Evolutionary conservation across 2,888 invertebrate species (phyloP).

Genomic region (Autographa gamma): DNA sequence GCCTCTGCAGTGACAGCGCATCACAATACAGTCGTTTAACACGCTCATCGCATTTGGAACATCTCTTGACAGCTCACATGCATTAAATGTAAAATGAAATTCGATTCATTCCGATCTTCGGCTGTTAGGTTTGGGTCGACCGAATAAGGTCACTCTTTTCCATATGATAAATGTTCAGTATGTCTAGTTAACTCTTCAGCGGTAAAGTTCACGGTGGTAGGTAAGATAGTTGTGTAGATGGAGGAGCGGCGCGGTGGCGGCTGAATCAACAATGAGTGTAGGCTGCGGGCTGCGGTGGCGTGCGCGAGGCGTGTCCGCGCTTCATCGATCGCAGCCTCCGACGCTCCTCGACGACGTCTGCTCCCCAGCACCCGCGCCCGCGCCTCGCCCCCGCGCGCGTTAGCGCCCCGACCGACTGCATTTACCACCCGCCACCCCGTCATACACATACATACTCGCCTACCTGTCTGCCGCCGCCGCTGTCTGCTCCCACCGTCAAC

Average conservation of each 20-base stretch:
- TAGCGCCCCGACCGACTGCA: conserved; percentile 88
- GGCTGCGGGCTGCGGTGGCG: conserved; percentile 74
- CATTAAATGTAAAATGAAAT: conserved; percentile 67
- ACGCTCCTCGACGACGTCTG: conserved; percentile 87
- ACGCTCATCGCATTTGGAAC: conserved; percentile 85
- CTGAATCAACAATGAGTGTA: conserved; percentile 82
- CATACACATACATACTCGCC: conserved; percentile 68
- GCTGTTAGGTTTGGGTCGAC: conserved; percentile 21
- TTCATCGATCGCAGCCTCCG: conserved; percentile 89
- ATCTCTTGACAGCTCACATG: conserved; percentile 81
- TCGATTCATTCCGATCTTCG: conserved; percentile 62
- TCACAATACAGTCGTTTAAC: conserved; percentile 87
- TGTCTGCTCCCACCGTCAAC: conserved; percentile 63
- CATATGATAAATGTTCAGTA: conserved; percentile 50
- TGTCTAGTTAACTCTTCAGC: conserved; percentile 27
- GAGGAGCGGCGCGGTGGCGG: conserved; percentile 65
- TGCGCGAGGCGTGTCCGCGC: conserved; percentile 89
- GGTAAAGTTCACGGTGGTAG: conserved; percentile 23
- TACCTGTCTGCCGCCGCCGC: conserved; percentile 74
- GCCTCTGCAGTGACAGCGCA: conserved; percentile 78
- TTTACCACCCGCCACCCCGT: conserved; percentile 84
- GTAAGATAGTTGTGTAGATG: conserved; percentile 46
- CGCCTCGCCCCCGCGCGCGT: conserved; percentile 77
- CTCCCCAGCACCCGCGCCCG: conserved; percentile 68
- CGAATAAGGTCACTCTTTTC: conserved; percentile 52